Conservation (phyloP, 2,113 vertebrate species). For the Lasiurus cinereus region DNA sequence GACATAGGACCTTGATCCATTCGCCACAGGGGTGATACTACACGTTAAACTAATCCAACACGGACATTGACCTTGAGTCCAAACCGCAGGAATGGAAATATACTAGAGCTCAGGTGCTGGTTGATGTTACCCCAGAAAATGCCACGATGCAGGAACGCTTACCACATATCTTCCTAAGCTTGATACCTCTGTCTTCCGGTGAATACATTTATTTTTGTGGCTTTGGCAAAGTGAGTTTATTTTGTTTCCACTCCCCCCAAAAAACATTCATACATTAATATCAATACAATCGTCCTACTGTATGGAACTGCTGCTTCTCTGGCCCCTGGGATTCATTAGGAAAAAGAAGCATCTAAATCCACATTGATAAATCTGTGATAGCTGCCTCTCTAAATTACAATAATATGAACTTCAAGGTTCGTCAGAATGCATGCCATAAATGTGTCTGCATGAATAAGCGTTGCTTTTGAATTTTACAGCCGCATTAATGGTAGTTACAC, state of each 20-base stretch:
- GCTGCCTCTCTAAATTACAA: not conserved
- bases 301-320: constrained; percentile 60
- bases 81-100: not conserved
- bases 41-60: not conserved
- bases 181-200: not conserved
- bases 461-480: constrained; percentile 24
- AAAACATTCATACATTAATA: not conserved
- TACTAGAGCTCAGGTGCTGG: not conserved
- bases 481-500: not conserved
- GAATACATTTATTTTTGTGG: not conserved
- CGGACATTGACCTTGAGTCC: not conserved
- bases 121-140: not conserved
- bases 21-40: not conserved
- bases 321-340: not conserved
- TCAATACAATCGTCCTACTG: constrained; percentile 5
- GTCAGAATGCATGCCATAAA: not conserved
- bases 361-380: constrained; percentile 43
- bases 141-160: not conserved
- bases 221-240: not conserved
- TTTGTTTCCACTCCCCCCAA: not conserved
- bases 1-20: too few relatives aligned
- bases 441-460: constrained; percentile 57
- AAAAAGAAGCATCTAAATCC: constrained; percentile 54
- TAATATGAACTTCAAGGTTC: constrained; percentile 33
- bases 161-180: not conserved